Evolutionary conservation across 2,113 vertebrate genomes (phyloP).

Genomic region (Probosciger aterrimus): DNA sequence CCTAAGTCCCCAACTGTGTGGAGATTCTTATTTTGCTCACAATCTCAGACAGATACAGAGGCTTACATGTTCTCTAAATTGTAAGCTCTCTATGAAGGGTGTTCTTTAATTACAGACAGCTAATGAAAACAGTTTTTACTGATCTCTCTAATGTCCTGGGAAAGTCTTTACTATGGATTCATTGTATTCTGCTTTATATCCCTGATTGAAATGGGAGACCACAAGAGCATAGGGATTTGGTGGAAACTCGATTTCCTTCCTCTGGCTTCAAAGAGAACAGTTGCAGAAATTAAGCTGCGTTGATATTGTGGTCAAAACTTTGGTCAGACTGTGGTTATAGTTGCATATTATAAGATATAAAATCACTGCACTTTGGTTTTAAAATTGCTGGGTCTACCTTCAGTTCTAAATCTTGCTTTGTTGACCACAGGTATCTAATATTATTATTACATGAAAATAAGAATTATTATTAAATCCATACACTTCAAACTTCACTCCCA

Average conservation of each 20-base stretch:
- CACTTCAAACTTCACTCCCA: not conserved
- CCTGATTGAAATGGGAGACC: slow-evolving; percentile 60
- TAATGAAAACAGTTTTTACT: slow-evolving; percentile 65
- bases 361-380: not conserved
- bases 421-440: not conserved
- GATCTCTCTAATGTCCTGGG: slow-evolving; percentile 51
- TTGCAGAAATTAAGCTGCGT: slow-evolving; percentile 29
- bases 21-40: slow-evolving; percentile 56
- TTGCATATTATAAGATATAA: not conserved
- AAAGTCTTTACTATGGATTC: slow-evolving; percentile 61
- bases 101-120: slow-evolving; percentile 72
- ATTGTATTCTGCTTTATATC: slow-evolving; percentile 51
- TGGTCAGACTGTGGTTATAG: not conserved
- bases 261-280: slow-evolving; percentile 30
- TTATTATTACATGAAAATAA: not conserved
- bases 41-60: slow-evolving; percentile 32
- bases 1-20: slow-evolving; percentile 20
- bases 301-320: slow-evolving; percentile 43
- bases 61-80: slow-evolving; percentile 59
- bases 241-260: slow-evolving; percentile 45
- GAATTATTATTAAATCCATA: not conserved
- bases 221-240: slow-evolving; percentile 53
- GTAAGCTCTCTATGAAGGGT: slow-evolving; percentile 66
- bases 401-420: not conserved
- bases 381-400: not conserved